Evolutionary conservation across 2,888 invertebrate genomes (phyloP), one percentile per base, ranked within the genome.

Genomic region (Hybos culiciformis): DNA sequence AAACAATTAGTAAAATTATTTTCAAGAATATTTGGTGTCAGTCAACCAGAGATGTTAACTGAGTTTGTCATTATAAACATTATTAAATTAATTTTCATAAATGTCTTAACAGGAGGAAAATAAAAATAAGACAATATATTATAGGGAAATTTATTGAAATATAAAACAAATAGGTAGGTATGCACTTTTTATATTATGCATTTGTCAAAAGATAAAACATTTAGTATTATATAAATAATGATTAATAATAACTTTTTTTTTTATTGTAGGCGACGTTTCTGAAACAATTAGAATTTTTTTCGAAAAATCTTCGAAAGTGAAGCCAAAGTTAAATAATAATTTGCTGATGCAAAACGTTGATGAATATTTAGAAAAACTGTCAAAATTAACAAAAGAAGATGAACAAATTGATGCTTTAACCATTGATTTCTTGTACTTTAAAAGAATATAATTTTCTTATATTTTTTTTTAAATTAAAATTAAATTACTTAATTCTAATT

Each of bases 1-100:
- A 92, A 91, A 61, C 91, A 92, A 58, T 70, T 96, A 42, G 70
- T 91, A 0, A 93, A 94, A 66, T 64, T 92, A 36, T 93, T 91
- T 61, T 80, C 88, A 37, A 75, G 77, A 65, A 77, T 93, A 46
- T 83, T 93, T 51, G 66, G 70, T 4, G 72, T 72, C 1, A 77
- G 80, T 62, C 79, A 78, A 47, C 78, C 81, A 52, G 80, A 80
- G 37, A 92, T 96, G 90, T 64, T 86, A 8, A 78, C 81, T 51
- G 79, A 91, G 66, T 71, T 93, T 51, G 88, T n/a, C n/a, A n/a
- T n/a, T n/a, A n/a, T n/a, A n/a, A n/a, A n/a, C n/a, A n/a, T n/a
- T n/a, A n/a, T n/a, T n/a, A n/a, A n/a, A n/a, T n/a, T n/a, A n/a
- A n/a, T n/a, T n/a, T n/a, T n/a, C n/a, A n/a, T n/a, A n/a, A n/a